These are phyloP conservation scores for Menidia menidia DNA, from an alignment of 2,797 vertebrate genomes.

Conservation along the genomic window DNA sequence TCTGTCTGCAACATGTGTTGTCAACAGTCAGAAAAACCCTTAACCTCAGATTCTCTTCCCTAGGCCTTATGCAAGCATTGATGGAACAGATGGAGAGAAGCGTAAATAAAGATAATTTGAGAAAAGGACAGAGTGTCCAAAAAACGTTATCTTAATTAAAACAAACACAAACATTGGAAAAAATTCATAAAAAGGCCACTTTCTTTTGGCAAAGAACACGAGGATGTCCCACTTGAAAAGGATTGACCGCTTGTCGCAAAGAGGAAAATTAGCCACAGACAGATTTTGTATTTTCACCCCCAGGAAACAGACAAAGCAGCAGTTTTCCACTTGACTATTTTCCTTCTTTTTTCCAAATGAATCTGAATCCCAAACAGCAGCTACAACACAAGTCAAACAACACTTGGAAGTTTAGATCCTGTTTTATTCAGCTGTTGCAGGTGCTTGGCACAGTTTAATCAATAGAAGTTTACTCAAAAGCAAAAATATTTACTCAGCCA, in stretches of 20 bases:
- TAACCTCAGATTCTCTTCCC: constrained; percentile 29
- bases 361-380: constrained; percentile 79
- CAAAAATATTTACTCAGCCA: constrained; percentile 70
- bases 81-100: constrained; percentile 48
- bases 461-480: constrained; percentile 68
- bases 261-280: constrained; percentile 47
- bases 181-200: constrained; percentile 57
- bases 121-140: constrained; percentile 23
- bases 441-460: constrained; percentile 73
- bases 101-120: constrained; percentile 43
- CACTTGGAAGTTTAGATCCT: constrained; percentile 63
- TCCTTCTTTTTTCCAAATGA: constrained; percentile 72
- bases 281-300: constrained; percentile 58
- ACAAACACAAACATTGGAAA: constrained; percentile 54
- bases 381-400: constrained; percentile 74
- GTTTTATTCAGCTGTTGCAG: constrained; percentile 71
- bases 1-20: constrained; percentile 83
- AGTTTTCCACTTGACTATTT: constrained; percentile 60
- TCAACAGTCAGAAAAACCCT: constrained; percentile 51
- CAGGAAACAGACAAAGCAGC: constrained; percentile 61
- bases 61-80: constrained; percentile 40
- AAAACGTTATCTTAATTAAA: constrained; percentile 42
- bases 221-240: constrained; percentile 51
- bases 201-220: constrained; percentile 48
- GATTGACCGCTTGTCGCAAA: constrained; percentile 39